Percentiles rank a stretch among this genome's conserved stretches.
Conservation (phyloP, 1,140 invertebrate species). For the Saxidomus purpurata region DNA sequence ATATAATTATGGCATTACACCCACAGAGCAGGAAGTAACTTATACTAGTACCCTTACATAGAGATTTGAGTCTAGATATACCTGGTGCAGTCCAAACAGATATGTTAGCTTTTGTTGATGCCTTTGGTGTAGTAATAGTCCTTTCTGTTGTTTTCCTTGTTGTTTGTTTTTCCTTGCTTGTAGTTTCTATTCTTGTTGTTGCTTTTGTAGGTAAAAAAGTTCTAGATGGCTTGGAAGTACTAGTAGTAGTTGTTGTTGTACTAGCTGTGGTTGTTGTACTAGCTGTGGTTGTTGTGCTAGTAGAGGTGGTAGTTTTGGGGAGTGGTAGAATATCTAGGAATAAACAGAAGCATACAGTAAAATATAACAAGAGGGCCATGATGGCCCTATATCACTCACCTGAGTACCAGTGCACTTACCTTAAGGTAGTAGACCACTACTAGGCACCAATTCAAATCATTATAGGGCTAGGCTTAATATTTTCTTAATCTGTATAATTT, state of each 20-base stretch:
- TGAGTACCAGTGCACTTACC: too few relatives aligned
- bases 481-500: too few relatives aligned
- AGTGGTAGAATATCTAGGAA: slow-evolving; percentile 17
- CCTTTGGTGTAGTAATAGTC: too few relatives aligned
- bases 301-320: not conserved
- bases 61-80: too few relatives aligned
- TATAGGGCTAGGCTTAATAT: too few relatives aligned
- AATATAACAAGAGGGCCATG: too few relatives aligned
- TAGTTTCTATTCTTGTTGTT: not conserved
- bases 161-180: not conserved
- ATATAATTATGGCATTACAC: too few relatives aligned
- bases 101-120: not conserved
- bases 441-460: too few relatives aligned
- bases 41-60: too few relatives aligned
- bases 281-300: not conserved
- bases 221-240: not conserved
- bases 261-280: slow-evolving; percentile 3
- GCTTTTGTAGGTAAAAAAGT: not conserved
- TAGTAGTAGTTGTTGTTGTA: slow-evolving; percentile 23
- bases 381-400: too few relatives aligned
- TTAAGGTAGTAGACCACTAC: too few relatives aligned
- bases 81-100: not conserved
- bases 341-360: not conserved
- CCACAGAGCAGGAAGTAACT: too few relatives aligned
- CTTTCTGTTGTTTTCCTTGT: not conserved